Percentiles rank a stretch among this genome's conserved stretches.
Evolutionary conservation across 1,140 invertebrate species (phyloP).

Genomic region (Aphidius ervi): DNA sequence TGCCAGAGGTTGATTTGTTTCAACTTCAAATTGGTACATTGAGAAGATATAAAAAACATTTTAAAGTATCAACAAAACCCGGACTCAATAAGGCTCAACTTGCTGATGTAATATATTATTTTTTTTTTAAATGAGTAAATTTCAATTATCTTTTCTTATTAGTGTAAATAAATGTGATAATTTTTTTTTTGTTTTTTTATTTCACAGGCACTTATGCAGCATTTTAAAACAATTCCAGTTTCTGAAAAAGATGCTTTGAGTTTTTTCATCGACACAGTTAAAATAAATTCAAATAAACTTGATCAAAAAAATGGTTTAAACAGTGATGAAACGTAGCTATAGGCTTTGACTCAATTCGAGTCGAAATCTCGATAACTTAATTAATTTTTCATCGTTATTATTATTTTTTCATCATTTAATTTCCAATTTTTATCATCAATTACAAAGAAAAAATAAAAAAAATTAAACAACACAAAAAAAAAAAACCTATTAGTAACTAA

Average conservation of each 20-base stretch:
- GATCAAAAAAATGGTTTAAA: slow-evolving; percentile 82
- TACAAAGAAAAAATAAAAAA: neutral
- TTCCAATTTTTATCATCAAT: slow-evolving; percentile 1
- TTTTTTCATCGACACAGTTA: slow-evolving; percentile 96
- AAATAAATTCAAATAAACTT: slow-evolving; percentile 88
- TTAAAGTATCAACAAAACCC: slow-evolving; percentile 83
- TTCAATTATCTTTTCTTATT: too few species aligned
- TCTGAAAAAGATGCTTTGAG: slow-evolving; percentile 91
- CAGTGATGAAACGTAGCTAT: slow-evolving; percentile 56
- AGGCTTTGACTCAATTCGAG: too few species aligned
- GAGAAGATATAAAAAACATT: slow-evolving; percentile 88
- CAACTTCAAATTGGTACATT: slow-evolving; percentile 91
- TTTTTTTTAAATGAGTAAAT: too few species aligned
- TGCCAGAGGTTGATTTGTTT: slow-evolving; percentile 89
- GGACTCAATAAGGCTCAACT: slow-evolving; percentile 92
- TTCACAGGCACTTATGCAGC: slow-evolving; percentile 84
- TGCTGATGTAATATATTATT: slow-evolving; percentile 72
- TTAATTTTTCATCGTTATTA: too few species aligned
- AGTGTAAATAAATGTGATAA: neutral
- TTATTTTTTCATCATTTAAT: neutral
- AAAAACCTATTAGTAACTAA: slow-evolving; percentile 25
- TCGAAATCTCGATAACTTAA: too few species aligned
- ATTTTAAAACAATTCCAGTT: slow-evolving; percentile 91
- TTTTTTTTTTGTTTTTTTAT: slow-evolving; percentile 29
- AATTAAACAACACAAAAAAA: slow-evolving; percentile 1